phyloP scores from a whole-genome alignment of 2,113 vertebrate genomes.

The Melanotaenia duboulayi region DNA sequence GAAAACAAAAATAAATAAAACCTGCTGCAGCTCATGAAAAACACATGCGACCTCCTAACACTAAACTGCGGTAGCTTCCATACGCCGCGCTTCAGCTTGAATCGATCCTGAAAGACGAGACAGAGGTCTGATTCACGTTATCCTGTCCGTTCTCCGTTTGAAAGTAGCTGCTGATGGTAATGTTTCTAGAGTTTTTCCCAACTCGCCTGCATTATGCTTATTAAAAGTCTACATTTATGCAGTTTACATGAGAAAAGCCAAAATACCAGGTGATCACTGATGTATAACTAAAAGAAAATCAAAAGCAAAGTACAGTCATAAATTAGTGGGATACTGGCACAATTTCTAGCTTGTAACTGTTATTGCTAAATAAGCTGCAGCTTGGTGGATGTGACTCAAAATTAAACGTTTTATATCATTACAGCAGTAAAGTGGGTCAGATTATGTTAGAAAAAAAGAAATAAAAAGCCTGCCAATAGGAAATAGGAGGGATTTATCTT shows the following conservation, averaged over 20 bases:
- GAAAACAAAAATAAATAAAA: slow-evolving; percentile 82
- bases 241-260: slow-evolving; percentile 9
- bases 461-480: not conserved
- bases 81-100: not conserved
- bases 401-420: not conserved
- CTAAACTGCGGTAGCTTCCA: slow-evolving; percentile 26
- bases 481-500: slow-evolving; percentile 6
- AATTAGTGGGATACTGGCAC: slow-evolving; percentile 13
- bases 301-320: not conserved
- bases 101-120: slow-evolving; percentile 3
- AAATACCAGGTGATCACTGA: slow-evolving; percentile 4
- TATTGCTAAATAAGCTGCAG: slow-evolving; percentile 52
- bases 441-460: slow-evolving; percentile 7
- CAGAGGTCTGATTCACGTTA: too few relatives aligned
- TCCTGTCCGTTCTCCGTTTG: too few relatives aligned
- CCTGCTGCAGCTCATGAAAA: slow-evolving; percentile 57
- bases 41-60: slow-evolving; percentile 24
- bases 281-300: not conserved
- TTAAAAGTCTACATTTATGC: not conserved
- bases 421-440: slow-evolving; percentile 20
- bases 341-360: not conserved
- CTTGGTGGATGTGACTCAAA: slow-evolving; percentile 10
- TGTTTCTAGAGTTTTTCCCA: too few relatives aligned
- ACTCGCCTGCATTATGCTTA: too few relatives aligned
- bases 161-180: too few relatives aligned